These are phyloP conservation scores for Oxycera nigricornis DNA, from an alignment of 2,888 invertebrate species.

Conservation along the genomic window DNA sequence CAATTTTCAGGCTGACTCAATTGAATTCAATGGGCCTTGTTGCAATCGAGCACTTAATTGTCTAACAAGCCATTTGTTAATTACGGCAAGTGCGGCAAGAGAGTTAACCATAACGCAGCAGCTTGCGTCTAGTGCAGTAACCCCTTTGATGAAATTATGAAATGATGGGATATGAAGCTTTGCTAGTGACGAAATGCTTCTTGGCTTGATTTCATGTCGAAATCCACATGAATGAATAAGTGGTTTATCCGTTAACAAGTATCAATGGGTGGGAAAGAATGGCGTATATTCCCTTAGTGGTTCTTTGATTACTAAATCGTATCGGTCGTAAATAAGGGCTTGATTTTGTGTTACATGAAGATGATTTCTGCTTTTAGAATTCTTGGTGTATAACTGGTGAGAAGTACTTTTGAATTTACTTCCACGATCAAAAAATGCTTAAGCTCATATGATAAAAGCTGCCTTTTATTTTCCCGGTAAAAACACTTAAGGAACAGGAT, in stretches of 20 bases:
- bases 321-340: too few relatives aligned
- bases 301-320: too few relatives aligned
- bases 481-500: too few relatives aligned
- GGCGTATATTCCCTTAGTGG: too few relatives aligned
- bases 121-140: neutral
- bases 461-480: too few relatives aligned
- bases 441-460: too few relatives aligned
- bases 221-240: neutral
- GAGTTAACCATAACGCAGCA: neutral
- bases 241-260: neutral
- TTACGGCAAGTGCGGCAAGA: slow-evolving; percentile 12
- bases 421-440: too few relatives aligned
- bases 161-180: neutral
- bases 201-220: neutral
- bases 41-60: slow-evolving; percentile 36
- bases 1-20: slow-evolving; percentile 8
- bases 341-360: too few relatives aligned
- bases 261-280: too few relatives aligned
- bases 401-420: too few relatives aligned
- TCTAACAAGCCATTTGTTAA: slow-evolving; percentile 33
- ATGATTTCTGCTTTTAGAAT: too few relatives aligned
- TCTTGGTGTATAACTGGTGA: too few relatives aligned
- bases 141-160: slow-evolving; percentile 6
- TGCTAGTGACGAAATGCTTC: neutral
- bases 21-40: slow-evolving; percentile 18